Percentiles rank a stretch among this genome's conserved stretches.
phyloP scores from a whole-genome alignment of 2,888 invertebrate species.

The Mimumesa dahlbomi region DNA sequence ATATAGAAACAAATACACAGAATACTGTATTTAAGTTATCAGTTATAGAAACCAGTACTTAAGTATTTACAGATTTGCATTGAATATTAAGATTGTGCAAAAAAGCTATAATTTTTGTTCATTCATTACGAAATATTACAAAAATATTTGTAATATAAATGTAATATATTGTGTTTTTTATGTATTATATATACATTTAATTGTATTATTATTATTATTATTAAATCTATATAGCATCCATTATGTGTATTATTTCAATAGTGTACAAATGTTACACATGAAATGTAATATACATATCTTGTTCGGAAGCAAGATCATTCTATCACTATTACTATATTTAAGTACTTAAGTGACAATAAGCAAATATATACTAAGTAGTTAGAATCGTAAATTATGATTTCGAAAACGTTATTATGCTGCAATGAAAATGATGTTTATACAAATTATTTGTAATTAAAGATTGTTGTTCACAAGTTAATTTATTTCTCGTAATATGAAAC shows the following conservation, averaged over 20 bases:
- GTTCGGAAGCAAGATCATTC: too few species aligned
- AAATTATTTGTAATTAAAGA: slow-evolving; percentile 5
- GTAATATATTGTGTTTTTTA: too few species aligned
- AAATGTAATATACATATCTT: too few species aligned
- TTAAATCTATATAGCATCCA: background rate
- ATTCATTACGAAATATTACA: too few species aligned
- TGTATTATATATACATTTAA: too few species aligned
- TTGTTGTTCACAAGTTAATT: background rate
- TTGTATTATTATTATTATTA: too few species aligned
- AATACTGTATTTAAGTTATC: slow-evolving; percentile 2
- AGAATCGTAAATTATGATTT: slow-evolving; percentile 9
- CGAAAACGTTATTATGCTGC: background rate
- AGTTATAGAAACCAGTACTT: slow-evolving; percentile 24
- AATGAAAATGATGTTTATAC: slow-evolving; percentile 1
- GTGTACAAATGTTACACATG: too few species aligned
- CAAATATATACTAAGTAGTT: slow-evolving; percentile 31
- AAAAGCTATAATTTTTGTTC: background rate
- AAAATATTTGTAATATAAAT: too few species aligned
- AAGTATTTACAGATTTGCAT: slow-evolving; percentile 8
- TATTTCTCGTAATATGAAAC: background rate
- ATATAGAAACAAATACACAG: slow-evolving; percentile 8
- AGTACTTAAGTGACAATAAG: slow-evolving; percentile 48
- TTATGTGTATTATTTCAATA: slow-evolving; percentile 2
- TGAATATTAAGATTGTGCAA: too few species aligned
- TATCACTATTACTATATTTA: slow-evolving; percentile 15